phyloP scores from a whole-genome alignment of 1,140 invertebrate species.

The Drosophila pallidifrons region DNA sequence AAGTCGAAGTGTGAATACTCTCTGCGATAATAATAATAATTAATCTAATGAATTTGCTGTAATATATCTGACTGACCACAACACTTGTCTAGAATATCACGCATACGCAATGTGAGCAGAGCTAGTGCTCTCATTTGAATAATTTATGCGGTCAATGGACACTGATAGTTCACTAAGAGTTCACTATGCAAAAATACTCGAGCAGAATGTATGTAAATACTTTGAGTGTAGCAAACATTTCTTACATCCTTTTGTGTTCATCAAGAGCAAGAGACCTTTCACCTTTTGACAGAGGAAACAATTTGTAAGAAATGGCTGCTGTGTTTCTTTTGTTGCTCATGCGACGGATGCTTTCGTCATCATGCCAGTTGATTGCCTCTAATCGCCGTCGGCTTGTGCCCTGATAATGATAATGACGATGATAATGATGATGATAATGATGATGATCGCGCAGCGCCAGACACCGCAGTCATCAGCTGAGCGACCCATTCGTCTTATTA shows the following conservation, averaged over 20 bases:
- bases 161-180: slow-evolving; percentile 11
- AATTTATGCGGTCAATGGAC: slow-evolving; percentile 36
- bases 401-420: slow-evolving; percentile 47
- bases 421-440: slow-evolving; percentile 36
- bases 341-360: slow-evolving; percentile 60
- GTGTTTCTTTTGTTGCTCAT: slow-evolving; percentile 33
- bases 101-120: background rate
- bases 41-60: background rate
- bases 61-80: no score
- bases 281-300: slow-evolving; percentile 51
- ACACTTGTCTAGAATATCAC: no score
- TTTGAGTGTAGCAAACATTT: background rate
- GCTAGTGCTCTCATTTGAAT: slow-evolving; percentile 11
- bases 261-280: slow-evolving; percentile 26
- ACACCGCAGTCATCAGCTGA: slow-evolving; percentile 70
- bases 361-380: slow-evolving; percentile 39
- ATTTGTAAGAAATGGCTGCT: slow-evolving; percentile 53
- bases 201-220: background rate
- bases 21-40: slow-evolving; percentile 7
- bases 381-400: slow-evolving; percentile 17
- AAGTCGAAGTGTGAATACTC: slow-evolving; percentile 3
- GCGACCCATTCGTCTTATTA: slow-evolving; percentile 36
- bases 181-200: slow-evolving; percentile 24
- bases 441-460: slow-evolving; percentile 38
- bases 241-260: slow-evolving; percentile 9